Evolutionary conservation across 2,888 invertebrate genomes (phyloP).

Genomic region (Neoaliturus tenellus): DNA sequence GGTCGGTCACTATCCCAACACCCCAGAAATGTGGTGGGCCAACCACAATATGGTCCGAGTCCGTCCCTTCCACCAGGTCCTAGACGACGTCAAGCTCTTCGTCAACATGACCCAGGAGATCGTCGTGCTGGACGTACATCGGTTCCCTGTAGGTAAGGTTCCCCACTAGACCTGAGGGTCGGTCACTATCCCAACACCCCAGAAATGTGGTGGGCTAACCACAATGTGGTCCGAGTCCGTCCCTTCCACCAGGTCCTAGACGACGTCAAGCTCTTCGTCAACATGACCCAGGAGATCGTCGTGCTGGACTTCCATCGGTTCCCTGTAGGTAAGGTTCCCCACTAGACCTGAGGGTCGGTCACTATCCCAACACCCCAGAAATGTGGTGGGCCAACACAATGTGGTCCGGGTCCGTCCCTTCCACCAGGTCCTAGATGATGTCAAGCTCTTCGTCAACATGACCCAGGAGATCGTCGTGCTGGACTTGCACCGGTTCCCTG

Average conservation of each 20-base stretch:
- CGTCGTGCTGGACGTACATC: conserved; percentile 77
- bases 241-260: conserved; percentile 73
- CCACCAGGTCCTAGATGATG: conserved; percentile 73
- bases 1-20: conserved; percentile 73
- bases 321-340: conserved; percentile 74
- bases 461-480: conserved; percentile 77
- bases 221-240: conserved; percentile 74
- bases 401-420: conserved; percentile 74
- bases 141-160: conserved; percentile 75
- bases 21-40: conserved; percentile 71
- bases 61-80: conserved; percentile 73
- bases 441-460: conserved; percentile 74
- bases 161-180: conserved; percentile 77
- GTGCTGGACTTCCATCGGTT: conserved; percentile 78
- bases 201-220: conserved; percentile 74
- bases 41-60: conserved; percentile 76
- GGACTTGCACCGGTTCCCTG: conserved; percentile 77
- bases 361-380: conserved; percentile 71
- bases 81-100: conserved; percentile 75
- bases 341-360: conserved; percentile 77
- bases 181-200: conserved; percentile 72
- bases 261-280: conserved; percentile 75
- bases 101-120: conserved; percentile 76
- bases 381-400: conserved; percentile 75
- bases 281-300: conserved; percentile 75